Percentiles rank a stretch among this genome's conserved stretches.
Evolutionary conservation across 2,797 vertebrate genomes (phyloP).

Genomic region (Schizopygopsis malacanthus): DNA sequence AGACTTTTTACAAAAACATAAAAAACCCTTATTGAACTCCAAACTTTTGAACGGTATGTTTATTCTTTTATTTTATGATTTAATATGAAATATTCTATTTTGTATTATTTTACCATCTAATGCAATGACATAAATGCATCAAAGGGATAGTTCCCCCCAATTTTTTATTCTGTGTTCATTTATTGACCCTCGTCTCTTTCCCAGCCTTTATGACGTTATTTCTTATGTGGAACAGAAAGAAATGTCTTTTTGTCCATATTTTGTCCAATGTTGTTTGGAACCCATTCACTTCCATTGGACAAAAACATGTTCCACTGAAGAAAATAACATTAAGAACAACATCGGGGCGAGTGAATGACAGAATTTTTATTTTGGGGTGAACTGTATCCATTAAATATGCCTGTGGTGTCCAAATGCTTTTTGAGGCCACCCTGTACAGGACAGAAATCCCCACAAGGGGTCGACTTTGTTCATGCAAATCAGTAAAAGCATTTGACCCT

Average conservation of each 20-base stretch:
- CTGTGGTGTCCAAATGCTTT: slow-evolving; percentile 30
- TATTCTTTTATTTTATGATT: neutral
- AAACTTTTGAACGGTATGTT: neutral
- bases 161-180: neutral
- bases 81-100: neutral
- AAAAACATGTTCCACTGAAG: too few species aligned
- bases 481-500: slow-evolving; percentile 4
- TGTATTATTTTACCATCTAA: neutral
- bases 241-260: neutral
- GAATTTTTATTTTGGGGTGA: neutral
- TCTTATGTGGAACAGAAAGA: neutral
- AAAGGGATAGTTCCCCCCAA: neutral
- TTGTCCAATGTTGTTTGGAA: neutral
- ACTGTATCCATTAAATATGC: neutral
- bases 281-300: neutral
- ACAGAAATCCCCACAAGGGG: slow-evolving; percentile 16
- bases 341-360: neutral
- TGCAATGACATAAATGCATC: neutral
- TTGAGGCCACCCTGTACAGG: neutral
- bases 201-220: neutral
- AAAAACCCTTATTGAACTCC: neutral
- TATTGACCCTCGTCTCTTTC: neutral
- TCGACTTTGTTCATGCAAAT: slow-evolving; percentile 38
- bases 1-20: neutral
- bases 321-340: neutral